A percentile compares a stretch with the other conserved stretches of the same genome.
Evolutionary conservation across 2,888 invertebrate genomes (phyloP).

Genomic region (Opisthograptis luteolata): DNA sequence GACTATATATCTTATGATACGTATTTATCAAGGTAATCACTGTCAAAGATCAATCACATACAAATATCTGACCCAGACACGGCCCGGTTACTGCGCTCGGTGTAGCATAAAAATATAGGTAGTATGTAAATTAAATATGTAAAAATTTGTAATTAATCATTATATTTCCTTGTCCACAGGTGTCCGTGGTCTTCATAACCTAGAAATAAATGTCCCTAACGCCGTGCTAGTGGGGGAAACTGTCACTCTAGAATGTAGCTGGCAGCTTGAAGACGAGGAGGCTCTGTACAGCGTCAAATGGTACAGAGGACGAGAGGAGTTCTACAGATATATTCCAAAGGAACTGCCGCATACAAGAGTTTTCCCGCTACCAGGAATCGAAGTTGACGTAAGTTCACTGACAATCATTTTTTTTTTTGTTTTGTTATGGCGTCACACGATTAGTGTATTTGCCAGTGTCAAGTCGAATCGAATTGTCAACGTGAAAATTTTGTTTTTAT

Average conservation of each 20-base stretch:
- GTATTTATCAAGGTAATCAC: too few relatives aligned
- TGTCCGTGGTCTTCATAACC: conserved; percentile 86
- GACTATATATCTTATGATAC: too few relatives aligned
- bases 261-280: conserved; percentile 89
- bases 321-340: conserved; percentile 92
- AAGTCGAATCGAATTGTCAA: too few relatives aligned
- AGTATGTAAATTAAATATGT: too few relatives aligned
- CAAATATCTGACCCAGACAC: too few relatives aligned
- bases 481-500: too few relatives aligned
- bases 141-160: too few relatives aligned
- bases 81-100: too few relatives aligned
- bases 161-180: conserved; percentile 62
- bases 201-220: conserved; percentile 88
- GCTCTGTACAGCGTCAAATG: conserved; percentile 92
- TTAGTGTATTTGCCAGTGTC: too few relatives aligned
- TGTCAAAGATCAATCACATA: too few relatives aligned
- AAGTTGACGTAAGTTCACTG: conserved; percentile 91
- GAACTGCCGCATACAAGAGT: conserved; percentile 90
- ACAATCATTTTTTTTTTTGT: not conserved
- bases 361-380: conserved; percentile 87
- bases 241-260: conserved; percentile 89
- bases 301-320: conserved; percentile 91
- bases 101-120: too few relatives aligned
- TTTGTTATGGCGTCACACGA: not conserved
- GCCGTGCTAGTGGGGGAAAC: conserved; percentile 89